Conservation (phyloP, 2,113 vertebrate species). For the Reinhardtius hippoglossoides region DNA sequence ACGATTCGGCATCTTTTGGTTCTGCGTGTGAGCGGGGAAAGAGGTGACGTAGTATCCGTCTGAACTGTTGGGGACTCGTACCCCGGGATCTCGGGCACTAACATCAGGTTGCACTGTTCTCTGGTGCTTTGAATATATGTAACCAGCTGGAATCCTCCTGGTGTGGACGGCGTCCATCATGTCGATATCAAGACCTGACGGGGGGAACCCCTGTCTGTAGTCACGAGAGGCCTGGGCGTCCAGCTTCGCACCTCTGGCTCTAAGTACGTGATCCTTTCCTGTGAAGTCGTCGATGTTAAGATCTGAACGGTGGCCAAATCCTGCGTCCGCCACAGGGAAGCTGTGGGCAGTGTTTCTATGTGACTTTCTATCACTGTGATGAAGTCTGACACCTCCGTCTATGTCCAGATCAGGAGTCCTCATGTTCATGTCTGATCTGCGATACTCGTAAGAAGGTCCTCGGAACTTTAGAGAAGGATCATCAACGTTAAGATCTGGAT, state of each 20-base stretch:
- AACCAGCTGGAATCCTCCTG: constrained; percentile 10
- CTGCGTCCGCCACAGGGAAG: background rate
- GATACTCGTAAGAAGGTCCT: constrained; percentile 36
- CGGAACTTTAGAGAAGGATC: constrained; percentile 41
- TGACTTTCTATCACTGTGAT: constrained; percentile 3
- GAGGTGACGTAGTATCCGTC: constrained; percentile 65
- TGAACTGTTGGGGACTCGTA: background rate
- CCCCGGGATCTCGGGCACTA: background rate
- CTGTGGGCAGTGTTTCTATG: background rate
- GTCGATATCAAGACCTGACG: background rate
- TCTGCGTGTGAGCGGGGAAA: constrained; percentile 56
- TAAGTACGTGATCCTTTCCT: constrained; percentile 58
- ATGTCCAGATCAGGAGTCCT: constrained; percentile 58
- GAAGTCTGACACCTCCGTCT: constrained; percentile 44
- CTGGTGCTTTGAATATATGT: background rate
- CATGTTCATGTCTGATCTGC: constrained; percentile 45
- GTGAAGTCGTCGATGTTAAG: constrained; percentile 77
- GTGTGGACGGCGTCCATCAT: constrained; percentile 19
- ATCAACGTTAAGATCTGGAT: constrained; percentile 52
- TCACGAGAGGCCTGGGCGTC: constrained; percentile 21
- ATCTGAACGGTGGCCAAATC: constrained; percentile 47
- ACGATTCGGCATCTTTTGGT: constrained; percentile 36
- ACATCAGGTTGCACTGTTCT: background rate
- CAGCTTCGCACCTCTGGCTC: constrained; percentile 53
- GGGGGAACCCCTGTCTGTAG: constrained; percentile 2